Conservation (phyloP, 2,797 vertebrate species). For the Rhinichthys osculus region DNA sequence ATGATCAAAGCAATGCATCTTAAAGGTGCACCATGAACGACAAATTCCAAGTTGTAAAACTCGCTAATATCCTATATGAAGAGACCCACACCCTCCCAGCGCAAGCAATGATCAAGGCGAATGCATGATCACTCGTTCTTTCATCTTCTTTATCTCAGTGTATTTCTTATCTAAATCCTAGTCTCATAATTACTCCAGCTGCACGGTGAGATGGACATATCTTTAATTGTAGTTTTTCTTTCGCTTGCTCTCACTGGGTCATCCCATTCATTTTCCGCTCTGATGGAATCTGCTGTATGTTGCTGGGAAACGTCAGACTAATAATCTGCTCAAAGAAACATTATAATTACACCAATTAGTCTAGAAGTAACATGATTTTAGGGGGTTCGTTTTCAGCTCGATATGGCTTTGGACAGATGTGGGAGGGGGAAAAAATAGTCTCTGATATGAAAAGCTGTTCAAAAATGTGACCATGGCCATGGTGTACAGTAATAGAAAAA, state of each 20-base stretch:
- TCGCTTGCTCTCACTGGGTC: conserved; percentile 44
- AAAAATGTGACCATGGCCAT: background rate
- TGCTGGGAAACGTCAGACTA: conserved; percentile 49
- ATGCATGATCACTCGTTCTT: conserved; percentile 49
- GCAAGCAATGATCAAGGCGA: conserved; percentile 53
- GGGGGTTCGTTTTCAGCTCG: conserved; percentile 36
- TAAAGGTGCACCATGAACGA: conserved; percentile 19
- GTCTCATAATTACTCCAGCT: conserved; percentile 55
- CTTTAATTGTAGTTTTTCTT: conserved; percentile 56
- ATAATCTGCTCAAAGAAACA: conserved; percentile 60
- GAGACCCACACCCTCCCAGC: conserved; percentile 44
- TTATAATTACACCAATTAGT: conserved; percentile 62
- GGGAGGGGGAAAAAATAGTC: background rate
- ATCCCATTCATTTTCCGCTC: conserved; percentile 44
- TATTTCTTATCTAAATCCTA: conserved; percentile 55
- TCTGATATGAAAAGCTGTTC: conserved; percentile 1
- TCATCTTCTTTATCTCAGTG: conserved; percentile 49
- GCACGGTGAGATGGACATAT: conserved; percentile 53
- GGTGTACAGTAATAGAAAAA: background rate
- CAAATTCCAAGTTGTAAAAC: conserved; percentile 28
- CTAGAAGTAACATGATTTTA: conserved; percentile 53
- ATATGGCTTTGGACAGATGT: conserved; percentile 18
- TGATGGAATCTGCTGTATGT: conserved; percentile 50
- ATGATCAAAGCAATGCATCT: conserved; percentile 13
- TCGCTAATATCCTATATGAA: conserved; percentile 45